Evolutionary conservation across 2,888 invertebrate species (phyloP).

Genomic region (Dryadula phaetusa): DNA sequence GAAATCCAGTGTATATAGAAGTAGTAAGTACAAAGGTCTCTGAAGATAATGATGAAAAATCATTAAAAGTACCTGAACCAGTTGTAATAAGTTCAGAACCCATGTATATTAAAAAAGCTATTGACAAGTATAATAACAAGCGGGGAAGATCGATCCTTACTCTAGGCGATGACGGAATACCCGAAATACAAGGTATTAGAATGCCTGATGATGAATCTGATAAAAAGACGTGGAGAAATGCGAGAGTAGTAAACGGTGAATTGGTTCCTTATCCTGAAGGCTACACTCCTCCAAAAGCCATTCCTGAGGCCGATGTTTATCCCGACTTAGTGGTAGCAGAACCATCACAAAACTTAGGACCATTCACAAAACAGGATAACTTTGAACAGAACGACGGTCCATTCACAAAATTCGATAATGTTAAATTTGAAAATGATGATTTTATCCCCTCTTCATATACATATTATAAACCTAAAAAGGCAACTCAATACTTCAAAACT

Average conservation of each 20-base stretch:
- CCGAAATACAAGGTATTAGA: slow-evolving; percentile 91
- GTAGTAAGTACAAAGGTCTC: slow-evolving; percentile 79
- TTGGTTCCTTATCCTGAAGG: slow-evolving; percentile 90
- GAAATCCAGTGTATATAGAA: slow-evolving; percentile 83
- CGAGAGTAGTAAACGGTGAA: slow-evolving; percentile 93
- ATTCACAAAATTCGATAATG: slow-evolving; percentile 85
- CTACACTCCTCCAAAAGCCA: slow-evolving; percentile 86
- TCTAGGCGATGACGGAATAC: slow-evolving; percentile 88
- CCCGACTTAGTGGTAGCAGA: slow-evolving; percentile 63
- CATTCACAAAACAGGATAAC: slow-evolving; percentile 86
- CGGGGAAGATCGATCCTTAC: slow-evolving; percentile 87
- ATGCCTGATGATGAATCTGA: slow-evolving; percentile 94
- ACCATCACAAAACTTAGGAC: slow-evolving; percentile 78
- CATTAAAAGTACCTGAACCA: slow-evolving; percentile 86
- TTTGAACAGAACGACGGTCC: slow-evolving; percentile 83
- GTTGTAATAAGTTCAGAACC: slow-evolving; percentile 88
- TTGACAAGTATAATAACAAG: slow-evolving; percentile 82
- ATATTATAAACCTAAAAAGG: slow-evolving; percentile 73
- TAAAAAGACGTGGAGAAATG: slow-evolving; percentile 94
- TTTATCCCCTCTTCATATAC: slow-evolving; percentile 63
- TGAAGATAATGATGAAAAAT: slow-evolving; percentile 75
- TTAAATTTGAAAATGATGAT: slow-evolving; percentile 71
- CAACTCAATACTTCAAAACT: slow-evolving; percentile 72
- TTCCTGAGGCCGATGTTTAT: slow-evolving; percentile 83
- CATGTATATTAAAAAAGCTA: slow-evolving; percentile 82